Percentiles rank a stretch among this genome's conserved stretches.
These are phyloP conservation scores for Atherix ibis DNA, from an alignment of 2,888 invertebrate species.

Conservation along the genomic window DNA sequence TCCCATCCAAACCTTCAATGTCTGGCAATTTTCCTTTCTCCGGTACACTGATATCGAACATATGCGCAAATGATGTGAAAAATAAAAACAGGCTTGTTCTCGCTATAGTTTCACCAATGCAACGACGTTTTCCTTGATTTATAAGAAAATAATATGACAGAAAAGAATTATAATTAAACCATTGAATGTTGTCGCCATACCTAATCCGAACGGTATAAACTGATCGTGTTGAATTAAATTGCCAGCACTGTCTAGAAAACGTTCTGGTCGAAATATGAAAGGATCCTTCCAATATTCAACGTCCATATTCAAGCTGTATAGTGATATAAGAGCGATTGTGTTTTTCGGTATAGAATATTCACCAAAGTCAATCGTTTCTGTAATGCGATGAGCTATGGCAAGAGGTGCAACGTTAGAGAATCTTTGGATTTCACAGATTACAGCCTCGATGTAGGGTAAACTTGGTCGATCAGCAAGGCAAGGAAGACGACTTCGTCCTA, in stretches of 20 bases:
- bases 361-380: constrained; percentile 29
- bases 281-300: constrained; percentile 40
- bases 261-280: constrained; percentile 41
- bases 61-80: constrained; percentile 41
- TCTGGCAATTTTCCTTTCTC: constrained; percentile 16
- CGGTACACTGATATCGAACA: constrained; percentile 30
- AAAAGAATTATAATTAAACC: neutral
- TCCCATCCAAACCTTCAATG: constrained; percentile 22
- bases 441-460: constrained; percentile 39
- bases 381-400: constrained; percentile 21
- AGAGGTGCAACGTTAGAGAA: constrained; percentile 33
- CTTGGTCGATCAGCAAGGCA: constrained; percentile 33
- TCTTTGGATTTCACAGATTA: constrained; percentile 36
- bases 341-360: constrained; percentile 35
- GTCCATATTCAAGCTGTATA: constrained; percentile 39
- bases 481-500: constrained; percentile 27
- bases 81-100: constrained; percentile 43
- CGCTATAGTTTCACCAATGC: constrained; percentile 47
- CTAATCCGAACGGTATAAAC: constrained; percentile 49
- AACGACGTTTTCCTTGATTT: constrained; percentile 33
- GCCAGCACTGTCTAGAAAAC: constrained; percentile 42
- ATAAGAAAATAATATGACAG: constrained; percentile 4
- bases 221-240: constrained; percentile 37
- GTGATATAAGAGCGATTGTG: constrained; percentile 38
- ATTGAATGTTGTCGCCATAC: constrained; percentile 26